These are phyloP conservation scores for Malthinus seriepunctatus DNA, from an alignment of 2,888 invertebrate species.

Conservation along the genomic window DNA sequence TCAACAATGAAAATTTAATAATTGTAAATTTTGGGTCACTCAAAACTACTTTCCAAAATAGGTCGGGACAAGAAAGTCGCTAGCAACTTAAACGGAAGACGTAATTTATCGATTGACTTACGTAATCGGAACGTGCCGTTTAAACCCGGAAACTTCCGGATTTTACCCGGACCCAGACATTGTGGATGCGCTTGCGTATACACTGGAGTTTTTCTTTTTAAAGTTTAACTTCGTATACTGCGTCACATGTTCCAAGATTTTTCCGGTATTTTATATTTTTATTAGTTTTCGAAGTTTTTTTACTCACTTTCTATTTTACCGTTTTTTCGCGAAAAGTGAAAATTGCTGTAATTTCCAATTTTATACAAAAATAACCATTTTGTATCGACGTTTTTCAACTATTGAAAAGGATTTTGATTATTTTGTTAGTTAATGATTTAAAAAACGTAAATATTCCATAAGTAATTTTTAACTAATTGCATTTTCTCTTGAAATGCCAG, in stretches of 20 bases:
- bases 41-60: conserved; percentile 32
- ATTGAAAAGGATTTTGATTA: no score
- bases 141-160: conserved; percentile 33
- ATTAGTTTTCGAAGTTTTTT: not conserved
- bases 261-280: not conserved
- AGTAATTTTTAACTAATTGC: no score
- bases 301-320: not conserved
- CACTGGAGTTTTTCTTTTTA: conserved; percentile 20
- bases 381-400: no score
- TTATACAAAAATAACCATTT: no score
- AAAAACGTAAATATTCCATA: no score
- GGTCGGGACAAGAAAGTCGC: conserved; percentile 23
- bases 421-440: no score
- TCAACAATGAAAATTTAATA: not conserved
- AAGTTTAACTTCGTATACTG: conserved; percentile 3
- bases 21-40: conserved; percentile 7
- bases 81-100: conserved; percentile 18
- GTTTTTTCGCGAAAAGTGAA: not conserved
- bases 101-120: conserved; percentile 20
- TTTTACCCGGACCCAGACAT: conserved; percentile 49
- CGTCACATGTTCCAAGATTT: conserved; percentile 10
- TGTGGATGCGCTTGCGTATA: conserved; percentile 40
- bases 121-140: conserved; percentile 25
- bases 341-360: no score
- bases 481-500: no score